Percentiles rank a stretch among this genome's conserved stretches.
phyloP scores from a whole-genome alignment of 2,888 invertebrate genomes.

The Plusia festucae region DNA sequence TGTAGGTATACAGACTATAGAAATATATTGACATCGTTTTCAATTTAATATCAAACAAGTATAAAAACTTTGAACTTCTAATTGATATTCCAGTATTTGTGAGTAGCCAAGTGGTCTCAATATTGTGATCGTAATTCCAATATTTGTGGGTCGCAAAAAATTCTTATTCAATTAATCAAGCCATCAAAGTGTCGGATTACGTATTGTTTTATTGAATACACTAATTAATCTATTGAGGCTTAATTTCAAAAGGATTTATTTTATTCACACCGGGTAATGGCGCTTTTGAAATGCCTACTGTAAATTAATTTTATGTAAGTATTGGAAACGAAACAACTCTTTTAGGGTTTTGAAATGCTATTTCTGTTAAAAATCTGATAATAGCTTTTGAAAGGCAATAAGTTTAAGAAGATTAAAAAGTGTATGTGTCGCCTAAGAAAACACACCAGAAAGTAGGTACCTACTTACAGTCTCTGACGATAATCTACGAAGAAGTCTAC shows the following conservation, averaged over 20 bases:
- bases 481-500: conserved; percentile 11
- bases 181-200: not conserved
- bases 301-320: not conserved
- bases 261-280: not conserved
- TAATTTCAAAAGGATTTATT: not conserved
- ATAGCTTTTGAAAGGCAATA: too few relatives aligned
- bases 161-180: not conserved
- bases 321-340: not conserved
- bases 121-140: not conserved
- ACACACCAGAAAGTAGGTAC: too few relatives aligned
- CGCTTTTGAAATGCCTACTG: not conserved
- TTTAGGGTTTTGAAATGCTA: too few relatives aligned
- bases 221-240: conserved; percentile 4
- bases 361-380: too few relatives aligned
- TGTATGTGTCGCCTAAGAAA: too few relatives aligned
- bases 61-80: too few relatives aligned
- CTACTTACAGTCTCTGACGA: not conserved
- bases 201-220: not conserved
- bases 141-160: not conserved
- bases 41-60: too few relatives aligned
- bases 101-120: too few relatives aligned
- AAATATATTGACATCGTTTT: too few relatives aligned
- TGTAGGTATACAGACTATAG: too few relatives aligned
- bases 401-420: too few relatives aligned
- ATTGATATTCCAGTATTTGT: too few relatives aligned